phyloP scores from a whole-genome alignment of 2,888 invertebrate species.

The Eurytoma californica region DNA sequence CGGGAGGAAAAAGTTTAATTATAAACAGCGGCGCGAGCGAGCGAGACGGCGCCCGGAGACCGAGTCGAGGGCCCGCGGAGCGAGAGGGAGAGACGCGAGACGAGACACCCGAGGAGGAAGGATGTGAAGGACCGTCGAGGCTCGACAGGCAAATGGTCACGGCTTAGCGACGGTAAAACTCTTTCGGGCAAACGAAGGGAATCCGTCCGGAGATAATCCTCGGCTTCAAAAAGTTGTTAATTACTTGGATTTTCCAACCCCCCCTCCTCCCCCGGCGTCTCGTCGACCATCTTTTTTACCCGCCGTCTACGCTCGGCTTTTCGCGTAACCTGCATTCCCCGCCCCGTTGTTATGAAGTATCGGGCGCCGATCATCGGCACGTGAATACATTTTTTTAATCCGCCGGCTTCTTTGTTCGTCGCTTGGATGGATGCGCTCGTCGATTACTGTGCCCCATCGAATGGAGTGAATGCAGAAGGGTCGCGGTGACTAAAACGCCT shows the following conservation, averaged over 20 bases:
- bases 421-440: too few relatives aligned
- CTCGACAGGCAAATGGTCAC: conserved; percentile 74
- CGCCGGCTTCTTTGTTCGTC: not conserved
- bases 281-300: conserved; percentile 4
- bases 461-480: too few relatives aligned
- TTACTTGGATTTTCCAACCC: conserved; percentile 72
- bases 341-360: not conserved
- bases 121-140: conserved; percentile 64
- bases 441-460: too few relatives aligned
- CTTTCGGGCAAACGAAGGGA: conserved; percentile 75
- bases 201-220: conserved; percentile 75
- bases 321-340: conserved; percentile 48
- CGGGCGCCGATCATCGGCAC: not conserved
- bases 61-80: conserved; percentile 56
- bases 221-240: conserved; percentile 75
- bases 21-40: conserved; percentile 68
- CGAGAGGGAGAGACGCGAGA: conserved; percentile 55
- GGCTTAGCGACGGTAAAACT: conserved; percentile 73
- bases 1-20: conserved; percentile 72
- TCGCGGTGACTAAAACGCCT: too few relatives aligned
- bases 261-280: not conserved
- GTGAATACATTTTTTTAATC: conserved; percentile 27
- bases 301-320: too few relatives aligned
- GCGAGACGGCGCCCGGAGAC: conserved; percentile 65
- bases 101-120: conserved; percentile 58